Evolutionary conservation across 2,888 invertebrate species (phyloP).

Genomic region (Drosophila borborema): DNA sequence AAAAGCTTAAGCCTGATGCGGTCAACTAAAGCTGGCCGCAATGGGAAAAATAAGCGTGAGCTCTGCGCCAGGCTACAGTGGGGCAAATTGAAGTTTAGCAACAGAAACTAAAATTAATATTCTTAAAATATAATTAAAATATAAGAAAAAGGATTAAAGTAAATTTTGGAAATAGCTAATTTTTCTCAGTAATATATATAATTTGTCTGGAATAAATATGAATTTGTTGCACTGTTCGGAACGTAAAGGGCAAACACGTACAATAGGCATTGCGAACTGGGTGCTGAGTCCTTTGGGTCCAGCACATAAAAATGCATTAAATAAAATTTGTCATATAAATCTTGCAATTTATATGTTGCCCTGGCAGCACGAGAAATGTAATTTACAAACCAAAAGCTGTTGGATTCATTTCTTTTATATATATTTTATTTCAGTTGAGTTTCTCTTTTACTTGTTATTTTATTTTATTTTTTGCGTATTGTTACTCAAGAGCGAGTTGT

Average conservation of each 20-base stretch:
- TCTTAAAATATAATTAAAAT: not conserved
- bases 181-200: not conserved
- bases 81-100: not conserved
- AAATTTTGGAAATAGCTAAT: not conserved
- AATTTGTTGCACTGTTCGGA: slow-evolving; percentile 4
- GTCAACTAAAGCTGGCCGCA: slow-evolving; percentile 76
- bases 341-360: slow-evolving; percentile 79
- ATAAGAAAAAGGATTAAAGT: not conserved
- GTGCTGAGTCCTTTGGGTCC: slow-evolving; percentile 47
- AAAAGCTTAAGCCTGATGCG: slow-evolving; percentile 74
- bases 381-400: slow-evolving; percentile 74
- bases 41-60: slow-evolving; percentile 74
- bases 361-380: slow-evolving; percentile 69
- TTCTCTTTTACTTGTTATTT: not conserved
- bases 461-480: slow-evolving; percentile 32
- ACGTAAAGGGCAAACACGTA: slow-evolving; percentile 1
- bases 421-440: slow-evolving; percentile 11
- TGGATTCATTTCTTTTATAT: slow-evolving; percentile 41
- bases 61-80: slow-evolving; percentile 41
- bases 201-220: not conserved
- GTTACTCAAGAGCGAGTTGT: slow-evolving; percentile 61
- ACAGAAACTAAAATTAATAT: too few species aligned
- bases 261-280: slow-evolving; percentile 27
- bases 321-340: slow-evolving; percentile 81
- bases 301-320: slow-evolving; percentile 78